Evolutionary conservation across 2,797 vertebrate species (phyloP), one percentile per base, ranked within the genome.

Genomic region (Carapus acus): DNA sequence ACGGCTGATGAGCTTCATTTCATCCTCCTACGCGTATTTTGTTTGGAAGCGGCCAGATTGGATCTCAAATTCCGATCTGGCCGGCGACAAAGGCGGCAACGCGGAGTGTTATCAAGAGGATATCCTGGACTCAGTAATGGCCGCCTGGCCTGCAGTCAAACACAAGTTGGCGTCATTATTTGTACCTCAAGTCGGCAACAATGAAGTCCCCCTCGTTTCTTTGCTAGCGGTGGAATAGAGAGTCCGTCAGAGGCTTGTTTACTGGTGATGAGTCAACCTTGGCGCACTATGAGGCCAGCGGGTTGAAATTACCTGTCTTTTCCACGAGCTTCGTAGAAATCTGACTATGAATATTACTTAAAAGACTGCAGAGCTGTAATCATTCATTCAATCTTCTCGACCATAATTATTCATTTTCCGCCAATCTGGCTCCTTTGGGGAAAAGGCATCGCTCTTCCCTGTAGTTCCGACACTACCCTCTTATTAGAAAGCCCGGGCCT

Each of bases 371-470:
- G 64, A 65, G 69, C 82, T 82, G 70, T 82, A 87, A 87, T 86
- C 81, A 85, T 81, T 87, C 74, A 54, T 79, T 79, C 76, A 81
- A 73, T 81, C 69, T 67, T 49, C 51, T 80, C 85, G 75, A 80
- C 85, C 79, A 83, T 86, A 86, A 89, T 89, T 84, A 85, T 83
- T 82, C 59, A 79, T 86, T 88, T 89, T 86, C 84, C 80, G 57
- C 74, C 69, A 82, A 77, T 83, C 77, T 65, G 75, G 74, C 81
- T 82, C 67, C 71, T 77, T 83, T 68, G 43, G 64, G 64, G 59
- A 74, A 73, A 85, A 82, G 71, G 58, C 69, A 58, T 54, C 6
- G 54, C 74, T 67, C 67, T 58, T 83, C 75, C 73, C 80, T 85
- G 79, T 75, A 81, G 73, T 84, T 84, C 78, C 75, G 74, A 80